Conservation (phyloP, 2,113 vertebrate species). For the Triplophysa siluroides region DNA sequence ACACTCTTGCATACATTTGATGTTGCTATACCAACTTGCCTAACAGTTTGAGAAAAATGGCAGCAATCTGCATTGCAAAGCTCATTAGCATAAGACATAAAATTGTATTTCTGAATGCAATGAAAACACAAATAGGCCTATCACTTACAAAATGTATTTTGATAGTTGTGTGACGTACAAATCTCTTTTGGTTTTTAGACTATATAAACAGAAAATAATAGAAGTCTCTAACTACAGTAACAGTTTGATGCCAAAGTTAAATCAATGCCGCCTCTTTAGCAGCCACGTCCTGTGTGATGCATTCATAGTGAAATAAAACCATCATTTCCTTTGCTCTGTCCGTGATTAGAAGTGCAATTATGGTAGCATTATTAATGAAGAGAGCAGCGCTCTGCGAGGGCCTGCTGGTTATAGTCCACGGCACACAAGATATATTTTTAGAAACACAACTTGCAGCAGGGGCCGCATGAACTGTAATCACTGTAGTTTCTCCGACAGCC, state of each 20-base stretch:
- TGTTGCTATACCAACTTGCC: constrained; percentile 45
- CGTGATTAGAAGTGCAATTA: constrained; percentile 47
- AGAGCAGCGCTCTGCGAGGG: constrained; percentile 48
- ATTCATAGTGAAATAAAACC: constrained; percentile 44
- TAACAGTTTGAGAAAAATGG: background rate
- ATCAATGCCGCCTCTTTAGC: background rate
- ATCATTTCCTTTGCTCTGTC: constrained; percentile 34
- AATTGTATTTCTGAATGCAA: background rate
- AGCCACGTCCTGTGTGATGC: background rate
- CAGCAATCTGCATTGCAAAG: background rate
- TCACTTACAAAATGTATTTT: no score
- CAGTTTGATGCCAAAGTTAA: constrained; percentile 8
- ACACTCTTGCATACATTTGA: constrained; percentile 40
- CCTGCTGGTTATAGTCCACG: constrained; percentile 54
- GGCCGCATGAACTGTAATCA: constrained; percentile 16
- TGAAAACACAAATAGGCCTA: background rate
- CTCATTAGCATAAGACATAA: background rate
- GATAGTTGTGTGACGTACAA: no score
- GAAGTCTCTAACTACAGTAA: background rate
- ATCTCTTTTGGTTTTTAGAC: no score
- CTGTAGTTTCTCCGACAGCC: background rate
- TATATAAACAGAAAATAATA: background rate
- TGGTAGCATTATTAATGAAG: constrained; percentile 41
- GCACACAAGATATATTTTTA: constrained; percentile 64
- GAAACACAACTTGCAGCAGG: constrained; percentile 59